Percentiles rank a stretch among this genome's conserved stretches.
phyloP scores from a whole-genome alignment of 2,888 invertebrate species.

The Eumerus sabulonum region DNA sequence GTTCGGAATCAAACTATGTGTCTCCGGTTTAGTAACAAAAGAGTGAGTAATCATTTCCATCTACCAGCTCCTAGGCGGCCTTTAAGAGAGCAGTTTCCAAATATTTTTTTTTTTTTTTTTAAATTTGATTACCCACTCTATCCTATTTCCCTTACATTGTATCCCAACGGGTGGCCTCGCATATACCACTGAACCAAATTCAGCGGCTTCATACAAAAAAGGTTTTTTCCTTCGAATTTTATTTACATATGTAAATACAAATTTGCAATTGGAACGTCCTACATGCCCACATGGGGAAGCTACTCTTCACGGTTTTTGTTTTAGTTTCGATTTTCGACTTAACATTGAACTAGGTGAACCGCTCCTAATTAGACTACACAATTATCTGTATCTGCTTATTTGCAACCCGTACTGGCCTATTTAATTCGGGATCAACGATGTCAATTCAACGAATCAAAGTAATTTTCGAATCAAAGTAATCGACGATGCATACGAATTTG shows the following conservation, averaged over 20 bases:
- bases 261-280: conserved; percentile 52
- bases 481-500: conserved; percentile 24
- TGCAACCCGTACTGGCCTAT: conserved; percentile 24
- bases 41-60: no score
- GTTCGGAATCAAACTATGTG: no score
- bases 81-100: no score
- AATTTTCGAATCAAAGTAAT: conserved; percentile 30
- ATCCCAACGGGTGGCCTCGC: no score
- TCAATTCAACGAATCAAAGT: conserved; percentile 29
- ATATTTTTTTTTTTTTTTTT: no score
- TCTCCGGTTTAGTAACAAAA: no score
- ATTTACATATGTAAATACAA: conserved; percentile 53
- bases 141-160: no score
- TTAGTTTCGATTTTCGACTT: not conserved
- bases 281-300: conserved; percentile 15
- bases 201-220: no score
- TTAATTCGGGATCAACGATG: conserved; percentile 24
- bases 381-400: conserved; percentile 50
- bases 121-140: no score
- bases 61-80: no score
- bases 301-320: conserved; percentile 6
- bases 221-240: no score
- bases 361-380: conserved; percentile 51
- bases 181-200: no score
- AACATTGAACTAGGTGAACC: conserved; percentile 31